These are phyloP conservation scores for Scopus umbretta DNA, from an alignment of 2,113 vertebrate species.

Conservation along the genomic window DNA sequence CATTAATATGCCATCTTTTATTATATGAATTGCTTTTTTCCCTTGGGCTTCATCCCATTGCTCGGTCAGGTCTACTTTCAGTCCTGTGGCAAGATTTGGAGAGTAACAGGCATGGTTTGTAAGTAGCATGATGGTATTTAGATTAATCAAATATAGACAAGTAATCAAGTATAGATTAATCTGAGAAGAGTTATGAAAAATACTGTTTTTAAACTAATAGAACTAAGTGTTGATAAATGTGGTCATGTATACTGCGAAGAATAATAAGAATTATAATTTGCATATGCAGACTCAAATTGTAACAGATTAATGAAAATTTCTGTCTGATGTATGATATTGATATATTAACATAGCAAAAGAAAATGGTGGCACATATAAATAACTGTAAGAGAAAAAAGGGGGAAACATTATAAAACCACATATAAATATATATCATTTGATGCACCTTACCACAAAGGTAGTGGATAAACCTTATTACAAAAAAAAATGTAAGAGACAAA, in stretches of 20 bases:
- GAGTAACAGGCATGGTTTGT: not conserved
- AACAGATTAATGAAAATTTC: not conserved
- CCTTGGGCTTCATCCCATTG: not conserved
- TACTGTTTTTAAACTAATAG: not conserved
- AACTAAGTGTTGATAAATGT: not conserved
- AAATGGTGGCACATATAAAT: not conserved
- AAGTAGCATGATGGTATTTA: not conserved
- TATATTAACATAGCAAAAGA: not conserved
- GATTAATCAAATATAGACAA: not conserved
- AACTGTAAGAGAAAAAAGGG: not conserved
- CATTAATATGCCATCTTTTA: not conserved
- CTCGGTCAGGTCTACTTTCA: not conserved
- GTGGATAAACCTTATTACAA: not conserved
- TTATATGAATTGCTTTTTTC: not conserved
- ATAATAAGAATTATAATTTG: not conserved
- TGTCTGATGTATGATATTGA: not conserved
- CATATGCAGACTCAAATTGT: not conserved
- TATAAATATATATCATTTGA: not conserved
- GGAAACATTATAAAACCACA: not conserved
- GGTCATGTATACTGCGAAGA: not conserved
- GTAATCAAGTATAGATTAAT: not conserved
- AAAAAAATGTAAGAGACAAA: not conserved
- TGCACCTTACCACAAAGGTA: not conserved
- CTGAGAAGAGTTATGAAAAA: not conserved
- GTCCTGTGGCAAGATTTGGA: not conserved